A percentile compares a stretch with the other conserved stretches of the same genome.
These are phyloP conservation scores for Caenorhabditis sp. DNA, from an alignment of 2,888 invertebrate species.

Conservation along the genomic window DNA sequence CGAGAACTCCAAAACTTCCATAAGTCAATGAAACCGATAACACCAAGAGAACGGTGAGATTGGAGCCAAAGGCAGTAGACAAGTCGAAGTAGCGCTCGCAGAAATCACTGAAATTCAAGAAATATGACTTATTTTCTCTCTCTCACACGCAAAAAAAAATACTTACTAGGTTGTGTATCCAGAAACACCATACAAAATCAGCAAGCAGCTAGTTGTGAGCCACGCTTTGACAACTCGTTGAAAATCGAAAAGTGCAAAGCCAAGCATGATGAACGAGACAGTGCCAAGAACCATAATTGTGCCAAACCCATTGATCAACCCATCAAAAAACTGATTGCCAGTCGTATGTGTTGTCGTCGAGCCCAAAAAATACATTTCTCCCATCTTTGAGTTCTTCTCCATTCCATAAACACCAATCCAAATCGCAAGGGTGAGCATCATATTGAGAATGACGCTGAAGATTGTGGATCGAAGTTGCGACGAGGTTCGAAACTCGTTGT, in stretches of 20 bases:
- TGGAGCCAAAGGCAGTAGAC: constrained; percentile 7
- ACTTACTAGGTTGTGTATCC: constrained; percentile 37
- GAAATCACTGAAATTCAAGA: constrained; percentile 12
- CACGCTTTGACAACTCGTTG: constrained; percentile 52
- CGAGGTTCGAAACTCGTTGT: not conserved
- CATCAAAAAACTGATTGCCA: constrained; percentile 51
- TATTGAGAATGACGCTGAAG: constrained; percentile 50
- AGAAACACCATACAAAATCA: constrained; percentile 58
- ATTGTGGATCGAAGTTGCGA: constrained; percentile 35
- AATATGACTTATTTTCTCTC: no score
- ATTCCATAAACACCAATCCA: constrained; percentile 58
- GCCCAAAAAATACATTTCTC: constrained; percentile 44
- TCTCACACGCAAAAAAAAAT: constrained; percentile 1
- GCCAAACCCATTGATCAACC: constrained; percentile 52
- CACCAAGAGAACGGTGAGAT: not conserved
- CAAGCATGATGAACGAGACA: constrained; percentile 61
- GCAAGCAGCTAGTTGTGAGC: constrained; percentile 52
- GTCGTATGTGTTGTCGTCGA: constrained; percentile 37
- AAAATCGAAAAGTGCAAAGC: constrained; percentile 55
- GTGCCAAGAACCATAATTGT: constrained; percentile 49
- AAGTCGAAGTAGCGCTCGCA: not conserved
- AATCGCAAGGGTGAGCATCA: constrained; percentile 47
- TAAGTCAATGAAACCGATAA: constrained; percentile 6
- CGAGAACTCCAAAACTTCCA: constrained; percentile 23
- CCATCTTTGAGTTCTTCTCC: constrained; percentile 38